Evolutionary conservation across 2,888 invertebrate species (phyloP).

Genomic region (Papilio gigon): DNA sequence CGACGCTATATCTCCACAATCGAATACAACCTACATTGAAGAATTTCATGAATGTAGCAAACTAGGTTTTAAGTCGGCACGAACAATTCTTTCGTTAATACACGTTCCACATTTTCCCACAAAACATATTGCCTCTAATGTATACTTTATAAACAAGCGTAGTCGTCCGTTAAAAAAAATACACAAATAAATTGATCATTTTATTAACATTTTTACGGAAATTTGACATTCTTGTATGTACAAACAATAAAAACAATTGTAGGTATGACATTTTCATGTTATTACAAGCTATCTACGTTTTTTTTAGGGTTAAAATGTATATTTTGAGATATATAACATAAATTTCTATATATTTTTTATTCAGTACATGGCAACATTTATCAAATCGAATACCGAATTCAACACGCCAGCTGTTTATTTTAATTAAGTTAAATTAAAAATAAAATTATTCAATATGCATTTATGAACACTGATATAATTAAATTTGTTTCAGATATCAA

Average conservation of each 20-base stretch:
- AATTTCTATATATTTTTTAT: neutral
- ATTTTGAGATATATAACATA: neutral
- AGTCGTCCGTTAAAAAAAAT: neutral
- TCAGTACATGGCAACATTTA: too few species aligned
- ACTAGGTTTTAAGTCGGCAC: conserved; percentile 29
- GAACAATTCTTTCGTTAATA: conserved; percentile 28
- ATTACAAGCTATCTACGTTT: neutral
- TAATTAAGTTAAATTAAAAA: too few species aligned
- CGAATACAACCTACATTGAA: conserved; percentile 20
- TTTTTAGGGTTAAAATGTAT: neutral
- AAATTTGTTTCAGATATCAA: conserved; percentile 35
- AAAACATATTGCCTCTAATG: neutral
- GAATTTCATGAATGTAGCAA: conserved; percentile 36
- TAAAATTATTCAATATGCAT: too few species aligned
- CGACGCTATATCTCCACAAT: neutral
- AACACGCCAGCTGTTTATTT: too few species aligned
- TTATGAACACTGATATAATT: too few species aligned
- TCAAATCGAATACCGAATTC: too few species aligned
- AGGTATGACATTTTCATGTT: neutral
- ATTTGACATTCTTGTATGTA: neutral
- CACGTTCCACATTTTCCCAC: conserved; percentile 15
- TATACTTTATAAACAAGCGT: neutral
- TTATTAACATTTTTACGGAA: neutral
- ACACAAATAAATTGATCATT: neutral
- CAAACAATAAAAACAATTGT: neutral